These are phyloP conservation scores for Cephalopachus bancanus DNA, from an alignment of 2,797 vertebrate genomes.

Conservation along the genomic window DNA sequence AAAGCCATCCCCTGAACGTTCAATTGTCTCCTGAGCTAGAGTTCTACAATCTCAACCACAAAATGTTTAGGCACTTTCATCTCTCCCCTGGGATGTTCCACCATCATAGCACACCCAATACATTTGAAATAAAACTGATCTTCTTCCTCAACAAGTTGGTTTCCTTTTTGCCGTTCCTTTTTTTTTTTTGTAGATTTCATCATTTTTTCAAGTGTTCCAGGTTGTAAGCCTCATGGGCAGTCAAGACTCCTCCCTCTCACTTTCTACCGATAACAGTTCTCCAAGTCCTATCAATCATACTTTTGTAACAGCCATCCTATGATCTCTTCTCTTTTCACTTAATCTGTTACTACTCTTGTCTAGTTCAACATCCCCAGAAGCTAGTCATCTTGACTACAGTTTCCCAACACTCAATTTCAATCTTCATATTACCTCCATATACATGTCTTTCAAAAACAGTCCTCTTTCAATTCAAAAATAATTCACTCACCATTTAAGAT, in stretches of 20 bases:
- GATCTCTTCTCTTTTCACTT: not conserved
- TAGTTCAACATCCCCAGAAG: not conserved
- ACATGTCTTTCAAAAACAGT: not conserved
- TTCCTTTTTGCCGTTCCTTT: not conserved
- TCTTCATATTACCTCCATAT: not conserved
- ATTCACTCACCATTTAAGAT: not conserved
- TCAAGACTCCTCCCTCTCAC: too few relatives aligned
- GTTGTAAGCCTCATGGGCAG: not conserved
- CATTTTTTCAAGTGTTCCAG: not conserved
- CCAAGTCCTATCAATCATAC: not conserved
- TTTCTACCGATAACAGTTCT: not conserved
- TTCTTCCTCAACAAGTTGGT: not conserved
- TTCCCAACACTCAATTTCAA: not conserved
- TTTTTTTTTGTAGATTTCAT: not conserved
- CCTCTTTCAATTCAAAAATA: constrained; percentile 9
- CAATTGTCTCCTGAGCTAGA: not conserved
- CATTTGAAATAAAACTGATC: not conserved
- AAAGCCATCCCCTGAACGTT: not conserved
- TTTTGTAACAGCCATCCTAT: not conserved
- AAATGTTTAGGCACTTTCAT: not conserved
- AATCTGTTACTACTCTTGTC: not conserved
- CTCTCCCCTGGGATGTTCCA: not conserved
- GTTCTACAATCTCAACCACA: not conserved
- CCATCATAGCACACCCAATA: not conserved
- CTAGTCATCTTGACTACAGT: not conserved